Evolutionary conservation across 2,113 vertebrate genomes (phyloP), one percentile per base, ranked within the genome.

Genomic region (Reinhardtius hippoglossoides): DNA sequence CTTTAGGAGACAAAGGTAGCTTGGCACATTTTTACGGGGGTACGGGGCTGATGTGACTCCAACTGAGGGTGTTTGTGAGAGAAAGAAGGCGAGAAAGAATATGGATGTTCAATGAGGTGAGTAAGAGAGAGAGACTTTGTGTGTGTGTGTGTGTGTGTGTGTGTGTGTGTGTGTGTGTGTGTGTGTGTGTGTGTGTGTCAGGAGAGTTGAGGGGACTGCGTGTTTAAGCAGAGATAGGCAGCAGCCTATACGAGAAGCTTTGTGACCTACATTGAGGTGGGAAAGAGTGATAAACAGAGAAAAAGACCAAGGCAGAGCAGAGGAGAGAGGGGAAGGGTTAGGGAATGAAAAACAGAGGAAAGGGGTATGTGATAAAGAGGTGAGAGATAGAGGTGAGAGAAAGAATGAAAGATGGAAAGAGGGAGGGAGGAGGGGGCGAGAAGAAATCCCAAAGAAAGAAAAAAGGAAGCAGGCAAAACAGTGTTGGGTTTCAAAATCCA

Each of bases 401-500:
- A 58, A 74, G 42, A 72, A 59, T 71, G 59, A 80, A 72, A 82
- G 76, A 58, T 20, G 42, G 64, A 83, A 15, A 63, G 67, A 48
- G 27, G 31, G 14, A 76, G 24, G 18, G 27, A 26, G 55, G 67
- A 58, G 58, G 52, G 66, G 58, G 55, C 37, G 58, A 10, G 48
- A 24, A 74, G 55, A 71, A 75, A 85, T 60, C 35, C 63, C 18
- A 70, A 71, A 87, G 64, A 74, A 74, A 23, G 73, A 56, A 86
- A 82, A 76, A 55, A 42, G 67, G 87, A 81, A 69, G 82, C 27
- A 13, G 69, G 74, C 50, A 2, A 74, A 72, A 83, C 89, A 87
- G 90, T 80, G 84, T 92, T 88, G 82, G 89, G 87, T 95, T 94
- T 94, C 90, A 93, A 92, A 50, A 93, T 89, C 85, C 88, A 90